Conservation (phyloP, 30 jellyfish, hydroid and myxozoan genomes). For the Nemopilema nomurai region DNA sequence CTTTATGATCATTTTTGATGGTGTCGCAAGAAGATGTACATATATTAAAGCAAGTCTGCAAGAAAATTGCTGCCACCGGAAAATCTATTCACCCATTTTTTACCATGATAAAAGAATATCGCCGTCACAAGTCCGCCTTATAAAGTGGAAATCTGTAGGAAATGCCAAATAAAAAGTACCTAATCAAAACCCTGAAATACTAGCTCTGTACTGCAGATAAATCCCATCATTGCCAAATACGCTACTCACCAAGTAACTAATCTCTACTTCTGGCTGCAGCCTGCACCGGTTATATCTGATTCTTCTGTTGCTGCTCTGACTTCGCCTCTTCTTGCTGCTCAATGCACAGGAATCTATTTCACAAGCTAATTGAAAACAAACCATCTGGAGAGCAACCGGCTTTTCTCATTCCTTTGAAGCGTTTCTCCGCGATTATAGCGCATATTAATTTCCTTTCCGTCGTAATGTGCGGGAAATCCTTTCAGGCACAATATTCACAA, state of each 20-base stretch:
- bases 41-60: too few species aligned
- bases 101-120: too few species aligned
- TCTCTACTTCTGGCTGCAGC: neutral
- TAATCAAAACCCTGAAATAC: too few species aligned
- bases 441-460: neutral
- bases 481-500: neutral
- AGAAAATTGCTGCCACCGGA: too few species aligned
- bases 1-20: too few species aligned
- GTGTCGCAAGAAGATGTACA: too few species aligned
- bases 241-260: neutral
- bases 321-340: neutral
- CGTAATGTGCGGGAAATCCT: neutral
- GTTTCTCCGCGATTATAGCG: neutral
- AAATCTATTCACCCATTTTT: too few species aligned
- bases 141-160: too few species aligned
- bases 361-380: neutral
- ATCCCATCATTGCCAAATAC: neutral
- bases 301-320: neutral
- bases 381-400: slow-evolving; percentile 13
- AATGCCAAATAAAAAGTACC: too few species aligned
- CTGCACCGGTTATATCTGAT: neutral
- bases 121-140: too few species aligned
- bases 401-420: neutral
- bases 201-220: neutral
- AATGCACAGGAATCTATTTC: neutral